phyloP scores from a whole-genome alignment of 2,113 vertebrate genomes.

The Chionodraco myersi region DNA sequence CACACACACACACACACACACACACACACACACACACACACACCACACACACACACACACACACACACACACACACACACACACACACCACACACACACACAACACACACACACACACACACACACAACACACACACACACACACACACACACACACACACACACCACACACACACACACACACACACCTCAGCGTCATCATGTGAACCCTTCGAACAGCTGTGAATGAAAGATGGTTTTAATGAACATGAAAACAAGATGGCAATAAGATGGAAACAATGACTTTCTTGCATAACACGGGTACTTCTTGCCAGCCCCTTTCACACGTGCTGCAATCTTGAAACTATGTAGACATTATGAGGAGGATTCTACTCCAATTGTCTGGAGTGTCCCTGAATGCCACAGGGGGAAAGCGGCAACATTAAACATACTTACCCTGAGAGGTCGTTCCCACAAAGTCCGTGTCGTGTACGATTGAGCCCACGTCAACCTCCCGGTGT shows the following conservation, averaged over 20 bases:
- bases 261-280: background rate
- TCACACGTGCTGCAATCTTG: background rate
- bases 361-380: too few relatives aligned
- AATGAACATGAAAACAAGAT: background rate
- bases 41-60: background rate
- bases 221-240: background rate
- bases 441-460: too few relatives aligned
- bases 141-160: constrained; percentile 8
- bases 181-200: background rate
- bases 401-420: too few relatives aligned
- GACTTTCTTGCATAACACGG: background rate
- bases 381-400: too few relatives aligned
- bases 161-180: constrained; percentile 10
- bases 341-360: too few relatives aligned
- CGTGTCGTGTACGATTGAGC: too few relatives aligned
- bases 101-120: constrained; percentile 8
- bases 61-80: constrained; percentile 1
- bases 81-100: constrained; percentile 19
- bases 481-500: too few relatives aligned
- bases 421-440: too few relatives aligned
- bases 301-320: background rate
- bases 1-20: background rate
- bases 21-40: constrained; percentile 5
- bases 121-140: constrained; percentile 11
- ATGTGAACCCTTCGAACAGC: background rate